These are phyloP conservation scores for Bombus cullumanus DNA, from an alignment of 1,140 invertebrate species.

Conservation along the genomic window DNA sequence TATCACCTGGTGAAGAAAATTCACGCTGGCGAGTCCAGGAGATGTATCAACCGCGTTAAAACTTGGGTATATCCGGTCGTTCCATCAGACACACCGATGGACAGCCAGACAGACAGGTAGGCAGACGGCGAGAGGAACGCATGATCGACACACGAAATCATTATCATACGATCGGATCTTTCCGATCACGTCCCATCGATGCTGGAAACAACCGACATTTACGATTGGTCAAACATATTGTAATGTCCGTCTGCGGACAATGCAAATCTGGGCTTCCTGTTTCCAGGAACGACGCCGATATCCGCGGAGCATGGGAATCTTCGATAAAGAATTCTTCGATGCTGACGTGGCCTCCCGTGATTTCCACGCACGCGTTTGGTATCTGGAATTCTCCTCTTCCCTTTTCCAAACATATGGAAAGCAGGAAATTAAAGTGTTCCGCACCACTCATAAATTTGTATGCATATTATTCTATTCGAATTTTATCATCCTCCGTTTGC, in stretches of 20 bases:
- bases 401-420: neutral
- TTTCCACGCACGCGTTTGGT: neutral
- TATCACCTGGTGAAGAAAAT: constrained; percentile 26
- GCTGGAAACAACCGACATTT: constrained; percentile 45
- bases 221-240: constrained; percentile 47
- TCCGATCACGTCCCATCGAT: constrained; percentile 48
- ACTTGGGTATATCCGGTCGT: neutral
- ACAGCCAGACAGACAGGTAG: neutral
- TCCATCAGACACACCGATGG: neutral
- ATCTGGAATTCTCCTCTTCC: no score
- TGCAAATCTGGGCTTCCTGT: constrained; percentile 49
- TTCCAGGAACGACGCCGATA: constrained; percentile 34
- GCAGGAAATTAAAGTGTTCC: neutral
- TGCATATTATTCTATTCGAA: neutral
- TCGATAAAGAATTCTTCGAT: constrained; percentile 23
- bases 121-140: neutral
- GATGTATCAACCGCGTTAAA: constrained; percentile 42
- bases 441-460: neutral
- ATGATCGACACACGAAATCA: constrained; percentile 54
- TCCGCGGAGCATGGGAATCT: constrained; percentile 31
- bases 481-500: neutral
- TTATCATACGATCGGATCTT: constrained; percentile 59
- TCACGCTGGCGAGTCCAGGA: constrained; percentile 16
- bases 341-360: neutral
- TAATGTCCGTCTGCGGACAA: constrained; percentile 38